Evolutionary conservation across 2,888 invertebrate species (phyloP), one percentile per base, ranked within the genome.

Genomic region (Trachelus stipa): DNA sequence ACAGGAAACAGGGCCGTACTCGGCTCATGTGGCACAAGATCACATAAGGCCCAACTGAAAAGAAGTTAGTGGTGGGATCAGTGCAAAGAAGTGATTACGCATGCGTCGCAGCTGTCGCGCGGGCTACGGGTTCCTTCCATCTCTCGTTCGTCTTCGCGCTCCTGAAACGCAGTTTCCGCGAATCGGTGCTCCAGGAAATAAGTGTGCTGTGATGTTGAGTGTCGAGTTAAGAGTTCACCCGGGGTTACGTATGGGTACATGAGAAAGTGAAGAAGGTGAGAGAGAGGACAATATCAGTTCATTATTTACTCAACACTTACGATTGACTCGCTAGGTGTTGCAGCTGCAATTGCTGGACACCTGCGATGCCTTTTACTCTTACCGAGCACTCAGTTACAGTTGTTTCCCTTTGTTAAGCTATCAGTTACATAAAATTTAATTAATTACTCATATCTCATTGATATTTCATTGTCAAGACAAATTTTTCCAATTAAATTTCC

Each of bases 81-180:
- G 15, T 71, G 71, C 71, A 30, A 71, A 33, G 33, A 71, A 71
- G 71, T 71, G 71, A 33, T 71, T 34, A 33, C 71, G 71, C 71
- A 71, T 34, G 68, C 56, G 69, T 68, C 73, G 68, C 68, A 35
- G 69, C 68, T 71, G 73, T 56, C 76, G 81, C 80, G 81, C 80
- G 79, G 82, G 85, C 85, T 78, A 77, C 80, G 81, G 82, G 4
- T 31, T 34, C 31, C 71, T 71, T 34, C 31, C 33, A 33, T 83
- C 76, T 76, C 81, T 30, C 34, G 35, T 34, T 30, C 34, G 30
- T 82, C 82, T 83, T 80, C 80, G 85, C 84, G 86, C 86, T 87
- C 85, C 87, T 88, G 87, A 87, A 88, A 88, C 91, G 91, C 90
- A 91, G 91, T 91, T 91, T 91, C 90, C 90, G 90, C 88, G 88